Percentiles rank a stretch among this genome's conserved stretches.
Conservation (phyloP, 2,113 vertebrate genomes). For the Petrocephalus microphthalmus region DNA sequence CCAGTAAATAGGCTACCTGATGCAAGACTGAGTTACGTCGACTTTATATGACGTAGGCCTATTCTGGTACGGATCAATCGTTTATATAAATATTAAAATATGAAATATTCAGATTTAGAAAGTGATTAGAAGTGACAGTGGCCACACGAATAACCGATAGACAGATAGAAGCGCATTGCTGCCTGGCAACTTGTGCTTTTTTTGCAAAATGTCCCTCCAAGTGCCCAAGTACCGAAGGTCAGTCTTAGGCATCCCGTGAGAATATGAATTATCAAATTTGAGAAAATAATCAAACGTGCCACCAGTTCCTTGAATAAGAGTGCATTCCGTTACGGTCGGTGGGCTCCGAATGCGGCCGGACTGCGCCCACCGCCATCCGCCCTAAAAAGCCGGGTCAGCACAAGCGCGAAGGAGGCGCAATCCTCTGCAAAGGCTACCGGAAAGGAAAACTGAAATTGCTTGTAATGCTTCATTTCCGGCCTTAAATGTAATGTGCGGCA, state of each 20-base stretch:
- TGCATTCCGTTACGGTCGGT: background rate
- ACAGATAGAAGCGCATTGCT: too few relatives aligned
- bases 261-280: background rate
- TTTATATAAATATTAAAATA: background rate
- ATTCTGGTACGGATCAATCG: background rate
- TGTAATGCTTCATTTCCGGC: background rate
- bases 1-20: background rate
- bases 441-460: conserved; percentile 1
- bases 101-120: background rate
- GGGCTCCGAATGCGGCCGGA: background rate
- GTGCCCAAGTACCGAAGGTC: background rate
- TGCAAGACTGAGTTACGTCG: background rate
- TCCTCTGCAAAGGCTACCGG: background rate
- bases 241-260: background rate
- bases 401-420: background rate
- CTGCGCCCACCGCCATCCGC: background rate
- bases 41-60: background rate
- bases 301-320: background rate
- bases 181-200: background rate
- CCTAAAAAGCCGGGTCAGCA: background rate
- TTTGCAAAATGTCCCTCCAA: background rate
- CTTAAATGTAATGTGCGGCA: background rate
- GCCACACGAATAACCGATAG: background rate
- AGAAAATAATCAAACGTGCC: background rate
- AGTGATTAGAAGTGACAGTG: background rate